Base-by-base conservation (phyloP, 2,113 vertebrate genomes). In the Grammatotria lemairii region DNA sequence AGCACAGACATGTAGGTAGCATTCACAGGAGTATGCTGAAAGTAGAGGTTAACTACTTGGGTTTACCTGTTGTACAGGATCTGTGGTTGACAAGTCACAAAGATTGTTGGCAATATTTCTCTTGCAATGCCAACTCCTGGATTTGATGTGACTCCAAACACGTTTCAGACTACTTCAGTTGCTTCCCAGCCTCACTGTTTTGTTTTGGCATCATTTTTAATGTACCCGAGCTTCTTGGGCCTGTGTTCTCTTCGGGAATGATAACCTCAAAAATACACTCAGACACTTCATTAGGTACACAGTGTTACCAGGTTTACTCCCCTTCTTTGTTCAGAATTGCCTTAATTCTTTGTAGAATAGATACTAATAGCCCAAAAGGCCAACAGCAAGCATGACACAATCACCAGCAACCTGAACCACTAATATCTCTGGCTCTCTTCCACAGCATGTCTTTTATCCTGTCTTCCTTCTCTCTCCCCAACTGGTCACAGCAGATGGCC, bases 401-500 rank as follows among this genome's bases (percentile, higher is more conserved):
- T 23, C 68, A 45, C 21, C 21, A 26, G 13, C 68, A 73, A 16
- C 68, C 40, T 10, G 21, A 73, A 45, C 40, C 40, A 17, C 13
- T 73, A 26, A 63, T 63, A 35, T 5, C 9, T 63, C 58, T 63
- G 31, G 0, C 2, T 63, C 28, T 19, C 28, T 33, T 19, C 58
- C 28, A 63, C 58, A 19, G 58, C 28, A 63, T 11, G 0, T 33
- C 28, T 63, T 60, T 33, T 0, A 33, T 33, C 57, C 57, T 60
- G 16, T 60, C 28, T 63, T 63, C 28, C 16, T 35, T 63, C 31
- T 35, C 58, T 63, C 31, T 2, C 6, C 2, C 17, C 16, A 63
- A 63, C 28, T 0, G 16, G 16, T 63, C 9, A 0, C 5, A 0
- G 58, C 58, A 63, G 58, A 63, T 63, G 16, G 16, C 16, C 1